Base-by-base conservation (phyloP, 2,888 invertebrate species). In the Tromatobia lineatoria region DNA sequence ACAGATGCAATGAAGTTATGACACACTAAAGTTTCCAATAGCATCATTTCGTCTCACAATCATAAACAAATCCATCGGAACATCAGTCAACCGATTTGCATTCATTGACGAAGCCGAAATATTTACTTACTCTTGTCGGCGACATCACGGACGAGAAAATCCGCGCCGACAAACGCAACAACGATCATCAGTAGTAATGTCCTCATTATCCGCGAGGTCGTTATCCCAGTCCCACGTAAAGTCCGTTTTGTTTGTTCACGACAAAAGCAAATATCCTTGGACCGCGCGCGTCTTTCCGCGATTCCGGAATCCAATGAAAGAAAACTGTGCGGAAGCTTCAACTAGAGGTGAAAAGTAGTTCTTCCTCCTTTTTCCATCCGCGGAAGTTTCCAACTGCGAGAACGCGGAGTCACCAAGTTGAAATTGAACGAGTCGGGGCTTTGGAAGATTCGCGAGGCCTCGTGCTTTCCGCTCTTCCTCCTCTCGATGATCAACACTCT, bases 51-150 rank as follows among this genome's bases (percentile, higher is more conserved):
- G n/a, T n/a, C n/a, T n/a, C n/a, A n/a, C n/a, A n/a, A n/a, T n/a
- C n/a, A n/a, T n/a, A n/a, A n/a, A n/a, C n/a, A n/a, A n/a, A 29
- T 29, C 6, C 2, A 29, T 29, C 29, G 2, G 29, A 29, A 3
- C 6, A 29, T 38, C 8, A 1, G 34, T 1, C 8, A 38, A 38
- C 7, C 10, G 10, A 38, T 10, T 8, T 10, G 7, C 10, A 38
- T 2, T n/a, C 23, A 23, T 4, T 20, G 15, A 23, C 25, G 18
- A 20, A 47, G 18, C 0, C 1, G 76, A 74, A 52, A 38, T 47
- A 80, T 57, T 77, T 47, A 89, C 92, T 92, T 88, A 92, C 92
- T 89, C 76, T 90, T 91, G 77, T 89, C 90, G 86, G 91, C 90
- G 85, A 90, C 88, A 54, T 90, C 87, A 69, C 85, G 88, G 66